Percentiles rank a stretch among this genome's conserved stretches.
Conservation (phyloP, 2,797 vertebrate species). For the Dendrocincla fuliginosa region DNA sequence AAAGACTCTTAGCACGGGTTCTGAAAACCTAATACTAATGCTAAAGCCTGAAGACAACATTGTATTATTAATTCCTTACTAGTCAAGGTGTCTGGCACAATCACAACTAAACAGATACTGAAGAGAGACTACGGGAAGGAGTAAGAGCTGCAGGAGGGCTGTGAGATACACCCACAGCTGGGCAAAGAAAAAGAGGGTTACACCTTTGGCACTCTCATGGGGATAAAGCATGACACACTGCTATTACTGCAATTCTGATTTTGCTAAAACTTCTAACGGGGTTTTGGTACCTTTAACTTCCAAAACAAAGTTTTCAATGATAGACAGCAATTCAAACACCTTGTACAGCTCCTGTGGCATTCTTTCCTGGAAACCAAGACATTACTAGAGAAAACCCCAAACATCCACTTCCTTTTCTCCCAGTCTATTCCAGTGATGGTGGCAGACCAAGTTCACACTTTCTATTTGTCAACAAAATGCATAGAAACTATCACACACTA, state of each 20-base stretch:
- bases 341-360: background rate
- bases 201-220: accelerated
- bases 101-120: background rate
- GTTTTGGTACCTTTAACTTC: background rate
- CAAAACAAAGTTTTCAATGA: background rate
- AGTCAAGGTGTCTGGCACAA: background rate
- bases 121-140: background rate
- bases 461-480: background rate
- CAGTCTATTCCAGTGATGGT: background rate
- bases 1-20: background rate
- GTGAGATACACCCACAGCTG: background rate
- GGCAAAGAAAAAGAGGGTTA: background rate
- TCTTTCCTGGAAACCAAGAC: background rate
- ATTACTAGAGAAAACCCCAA: background rate
- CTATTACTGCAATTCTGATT: background rate
- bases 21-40: background rate
- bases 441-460: background rate
- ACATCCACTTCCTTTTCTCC: background rate
- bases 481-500: background rate
- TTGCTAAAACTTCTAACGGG: background rate
- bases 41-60: background rate
- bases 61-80: background rate
- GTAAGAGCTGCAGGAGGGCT: background rate
- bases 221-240: background rate
- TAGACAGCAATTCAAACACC: background rate